Conservation (phyloP, 2,113 vertebrate species). For the Brachyhypopomus occidentalis region DNA sequence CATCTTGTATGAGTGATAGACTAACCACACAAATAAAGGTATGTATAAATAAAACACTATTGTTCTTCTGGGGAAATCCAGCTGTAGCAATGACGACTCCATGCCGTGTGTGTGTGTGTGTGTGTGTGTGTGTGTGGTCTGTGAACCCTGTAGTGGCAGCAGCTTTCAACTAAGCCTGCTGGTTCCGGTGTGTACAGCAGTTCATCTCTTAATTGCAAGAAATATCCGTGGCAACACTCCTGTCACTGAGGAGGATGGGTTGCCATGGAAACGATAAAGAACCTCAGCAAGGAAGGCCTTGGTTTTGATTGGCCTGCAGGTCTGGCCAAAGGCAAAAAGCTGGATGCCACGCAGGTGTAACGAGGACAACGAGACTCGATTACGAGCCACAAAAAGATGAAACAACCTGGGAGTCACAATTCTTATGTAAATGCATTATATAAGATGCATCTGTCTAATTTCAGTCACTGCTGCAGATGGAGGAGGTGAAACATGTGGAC, state of each 20-base stretch:
- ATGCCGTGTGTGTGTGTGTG: conserved; percentile 4
- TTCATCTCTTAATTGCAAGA: conserved; percentile 50
- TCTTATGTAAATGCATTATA: background rate
- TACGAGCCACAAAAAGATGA: background rate
- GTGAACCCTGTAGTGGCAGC: conserved; percentile 9
- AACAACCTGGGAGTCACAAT: too few species aligned
- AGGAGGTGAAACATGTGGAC: background rate
- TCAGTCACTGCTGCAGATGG: background rate
- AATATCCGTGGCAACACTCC: conserved; percentile 30
- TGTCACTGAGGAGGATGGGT: conserved; percentile 35
- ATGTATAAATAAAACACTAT: background rate
- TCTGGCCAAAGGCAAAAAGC: background rate
- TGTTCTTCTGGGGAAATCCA: background rate
- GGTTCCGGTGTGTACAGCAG: conserved; percentile 38
- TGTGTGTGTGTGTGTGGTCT: background rate
- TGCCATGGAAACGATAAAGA: conserved; percentile 43
- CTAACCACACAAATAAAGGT: background rate
- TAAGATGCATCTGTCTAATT: background rate
- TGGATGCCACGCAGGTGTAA: conserved; percentile 18
- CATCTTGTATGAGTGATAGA: background rate
- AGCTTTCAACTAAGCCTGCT: conserved; percentile 29
- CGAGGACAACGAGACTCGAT: background rate
- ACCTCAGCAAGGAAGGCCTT: conserved; percentile 25
- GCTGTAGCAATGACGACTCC: too few species aligned
- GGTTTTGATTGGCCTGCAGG: conserved; percentile 41